Conservation (phyloP, 1,140 invertebrate genomes). For the Lasaia peninsularis region DNA sequence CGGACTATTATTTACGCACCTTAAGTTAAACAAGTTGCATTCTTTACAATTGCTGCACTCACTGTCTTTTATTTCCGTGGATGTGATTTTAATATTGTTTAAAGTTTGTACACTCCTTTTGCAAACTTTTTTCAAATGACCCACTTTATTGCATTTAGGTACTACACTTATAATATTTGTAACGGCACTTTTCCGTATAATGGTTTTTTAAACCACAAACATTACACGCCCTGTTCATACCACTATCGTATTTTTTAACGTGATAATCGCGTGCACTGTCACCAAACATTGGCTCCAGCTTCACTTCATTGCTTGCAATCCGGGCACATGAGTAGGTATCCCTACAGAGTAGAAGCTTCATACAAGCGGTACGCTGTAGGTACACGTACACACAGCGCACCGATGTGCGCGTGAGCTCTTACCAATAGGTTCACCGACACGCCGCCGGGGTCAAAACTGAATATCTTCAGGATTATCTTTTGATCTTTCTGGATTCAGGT, state of each 20-base stretch:
- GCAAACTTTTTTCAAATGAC: conserved; percentile 38
- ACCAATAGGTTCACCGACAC: too few relatives aligned
- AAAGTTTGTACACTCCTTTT: background rate
- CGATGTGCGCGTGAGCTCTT: too few relatives aligned
- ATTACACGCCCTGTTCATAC: background rate
- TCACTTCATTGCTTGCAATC: background rate
- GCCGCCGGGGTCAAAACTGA: too few relatives aligned
- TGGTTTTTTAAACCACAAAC: conserved; percentile 21
- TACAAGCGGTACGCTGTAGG: too few relatives aligned
- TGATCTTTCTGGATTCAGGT: too few relatives aligned
- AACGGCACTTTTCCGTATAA: conserved; percentile 11
- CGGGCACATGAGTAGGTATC: too few relatives aligned
- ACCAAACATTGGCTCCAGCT: background rate
- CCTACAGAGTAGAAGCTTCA: too few relatives aligned
- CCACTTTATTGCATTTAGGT: conserved; percentile 21
- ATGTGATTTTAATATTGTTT: background rate
- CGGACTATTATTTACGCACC: conserved; percentile 13
- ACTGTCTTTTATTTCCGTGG: conserved; percentile 6
- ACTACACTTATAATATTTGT: conserved; percentile 21
- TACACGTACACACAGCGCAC: too few relatives aligned
- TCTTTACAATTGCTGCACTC: conserved; percentile 17
- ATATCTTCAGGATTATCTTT: too few relatives aligned
- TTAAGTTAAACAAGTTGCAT: conserved; percentile 21
- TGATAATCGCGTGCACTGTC: background rate
- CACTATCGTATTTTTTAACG: background rate